Evolutionary conservation across 1,140 invertebrate genomes (phyloP).

Genomic region (Akabosia matsudoensis): DNA sequence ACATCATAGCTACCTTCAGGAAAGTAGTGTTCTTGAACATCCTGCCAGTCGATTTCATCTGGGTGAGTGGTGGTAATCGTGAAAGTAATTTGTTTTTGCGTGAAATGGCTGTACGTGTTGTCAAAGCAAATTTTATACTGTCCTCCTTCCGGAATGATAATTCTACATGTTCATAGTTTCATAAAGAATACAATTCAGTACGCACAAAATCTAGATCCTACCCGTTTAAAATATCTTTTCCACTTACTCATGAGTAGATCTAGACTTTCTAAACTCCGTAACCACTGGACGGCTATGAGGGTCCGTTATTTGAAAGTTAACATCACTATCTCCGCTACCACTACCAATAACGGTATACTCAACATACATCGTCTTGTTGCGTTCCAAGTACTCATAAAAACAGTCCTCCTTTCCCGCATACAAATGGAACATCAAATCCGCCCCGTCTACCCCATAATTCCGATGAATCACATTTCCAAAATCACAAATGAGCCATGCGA

Average conservation of each 20-base stretch:
- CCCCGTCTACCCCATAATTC: not conserved
- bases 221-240: too few species aligned
- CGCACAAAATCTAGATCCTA: not conserved
- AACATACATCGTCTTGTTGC: conserved; percentile 20
- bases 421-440: conserved; percentile 6
- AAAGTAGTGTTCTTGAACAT: conserved; percentile 48
- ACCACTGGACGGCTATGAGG: conserved; percentile 28
- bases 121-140: conserved; percentile 79
- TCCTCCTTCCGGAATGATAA: conserved; percentile 56
- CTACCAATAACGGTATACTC: conserved; percentile 34
- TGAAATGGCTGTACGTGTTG: conserved; percentile 74
- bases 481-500: not conserved
- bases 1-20: conserved; percentile 61
- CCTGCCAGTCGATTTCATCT: conserved; percentile 55
- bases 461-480: not conserved
- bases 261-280: conserved; percentile 33
- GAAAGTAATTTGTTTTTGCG: conserved; percentile 76
- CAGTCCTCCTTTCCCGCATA: conserved; percentile 31
- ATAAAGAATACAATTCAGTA: not conserved
- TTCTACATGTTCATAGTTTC: not conserved
- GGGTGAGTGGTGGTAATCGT: conserved; percentile 66
- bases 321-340: conserved; percentile 28
- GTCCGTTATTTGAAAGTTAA: conserved; percentile 37
- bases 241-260: conserved; percentile 22
- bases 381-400: conserved; percentile 22